phyloP scores from a whole-genome alignment of 2,113 vertebrate genomes.

The Nannospalax galili region DNA sequence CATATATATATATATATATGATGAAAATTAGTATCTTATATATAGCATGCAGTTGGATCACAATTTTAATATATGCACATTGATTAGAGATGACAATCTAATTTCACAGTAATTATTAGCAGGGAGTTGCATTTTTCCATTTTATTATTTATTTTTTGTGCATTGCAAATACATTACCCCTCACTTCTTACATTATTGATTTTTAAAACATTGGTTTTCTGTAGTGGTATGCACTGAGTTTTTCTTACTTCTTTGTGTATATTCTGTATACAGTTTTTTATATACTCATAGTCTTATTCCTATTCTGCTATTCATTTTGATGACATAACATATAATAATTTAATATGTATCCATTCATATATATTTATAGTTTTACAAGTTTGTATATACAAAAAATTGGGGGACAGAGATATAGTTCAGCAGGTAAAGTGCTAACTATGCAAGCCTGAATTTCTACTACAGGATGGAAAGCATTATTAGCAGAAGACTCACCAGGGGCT shows the following conservation, averaged over 20 bases:
- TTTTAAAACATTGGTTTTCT: not conserved
- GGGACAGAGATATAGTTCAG: not conserved
- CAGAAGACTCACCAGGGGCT: not conserved
- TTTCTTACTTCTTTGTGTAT: not conserved
- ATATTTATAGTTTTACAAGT: not conserved
- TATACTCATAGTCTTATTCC: too few species aligned
- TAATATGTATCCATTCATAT: not conserved
- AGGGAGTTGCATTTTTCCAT: not conserved
- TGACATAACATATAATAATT: not conserved
- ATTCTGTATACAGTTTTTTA: not conserved
- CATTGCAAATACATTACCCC: not conserved
- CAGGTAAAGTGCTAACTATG: not conserved
- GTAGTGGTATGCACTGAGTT: not conserved
- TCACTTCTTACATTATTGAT: not conserved
- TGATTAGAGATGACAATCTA: not conserved
- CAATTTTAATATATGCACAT: not conserved
- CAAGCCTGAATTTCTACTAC: not conserved
- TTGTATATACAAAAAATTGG: not conserved
- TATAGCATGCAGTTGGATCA: not conserved
- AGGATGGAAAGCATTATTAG: not conserved
- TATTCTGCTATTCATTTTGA: not conserved
- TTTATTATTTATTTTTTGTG: not conserved
- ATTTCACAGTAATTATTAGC: not conserved
- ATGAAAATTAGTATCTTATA: not conserved
- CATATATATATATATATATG: constrained; percentile 89